Evolutionary conservation across 64 coral and sea anemone species (phyloP).

Genomic region (Dendrophyllia cribrosa): DNA sequence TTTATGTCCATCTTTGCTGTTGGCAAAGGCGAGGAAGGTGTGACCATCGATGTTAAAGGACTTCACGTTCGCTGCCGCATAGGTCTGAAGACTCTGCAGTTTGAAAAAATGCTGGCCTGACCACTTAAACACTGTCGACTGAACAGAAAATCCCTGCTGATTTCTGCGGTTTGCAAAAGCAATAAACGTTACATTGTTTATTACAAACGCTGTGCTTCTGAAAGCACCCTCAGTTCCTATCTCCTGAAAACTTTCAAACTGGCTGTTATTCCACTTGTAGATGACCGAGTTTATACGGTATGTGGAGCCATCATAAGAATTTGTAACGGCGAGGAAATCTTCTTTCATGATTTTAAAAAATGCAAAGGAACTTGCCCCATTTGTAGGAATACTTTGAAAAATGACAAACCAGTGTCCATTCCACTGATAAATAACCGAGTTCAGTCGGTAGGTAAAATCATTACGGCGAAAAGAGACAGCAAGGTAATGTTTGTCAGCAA

Average conservation of each 20-base stretch:
- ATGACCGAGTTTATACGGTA: background rate
- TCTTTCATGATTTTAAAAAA: background rate
- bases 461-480: too few relatives aligned
- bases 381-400: conserved; percentile 8
- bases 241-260: background rate
- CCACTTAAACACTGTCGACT: too few relatives aligned
- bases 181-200: conserved; percentile 2
- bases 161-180: background rate
- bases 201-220: background rate
- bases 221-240: background rate
- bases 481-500: too few relatives aligned
- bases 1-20: background rate
- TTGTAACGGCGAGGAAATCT: conserved; percentile 11
- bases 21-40: background rate
- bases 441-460: too few relatives aligned
- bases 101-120: too few relatives aligned
- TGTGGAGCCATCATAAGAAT: background rate
- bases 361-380: background rate
- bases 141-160: too few relatives aligned
- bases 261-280: background rate
- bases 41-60: background rate
- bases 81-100: background rate
- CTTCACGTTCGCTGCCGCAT: background rate
- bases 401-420: background rate
- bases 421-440: conserved; percentile 24